phyloP scores from a whole-genome alignment of 2,888 invertebrate species.

The Halictus quadricinctus region DNA sequence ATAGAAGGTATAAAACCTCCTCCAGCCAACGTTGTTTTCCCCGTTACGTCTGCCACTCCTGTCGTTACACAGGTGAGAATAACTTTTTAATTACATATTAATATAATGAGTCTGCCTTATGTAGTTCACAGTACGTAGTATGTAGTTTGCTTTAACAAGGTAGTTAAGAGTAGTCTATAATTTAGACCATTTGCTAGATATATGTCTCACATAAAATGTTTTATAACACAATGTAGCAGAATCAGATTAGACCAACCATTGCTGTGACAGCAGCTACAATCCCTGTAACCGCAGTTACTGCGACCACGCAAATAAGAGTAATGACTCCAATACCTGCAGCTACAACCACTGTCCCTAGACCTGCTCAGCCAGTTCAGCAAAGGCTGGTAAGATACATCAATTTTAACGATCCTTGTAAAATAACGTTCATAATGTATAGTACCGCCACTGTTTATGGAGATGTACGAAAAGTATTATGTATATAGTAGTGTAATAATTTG shows the following conservation, averaged over 20 bases:
- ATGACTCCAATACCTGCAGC: constrained; percentile 83
- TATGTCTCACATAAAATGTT: constrained; percentile 29
- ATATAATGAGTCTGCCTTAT: neutral
- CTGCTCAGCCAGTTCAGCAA: constrained; percentile 84
- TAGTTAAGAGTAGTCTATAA: constrained; percentile 1
- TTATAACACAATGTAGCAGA: constrained; percentile 79
- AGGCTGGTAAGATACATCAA: constrained; percentile 82
- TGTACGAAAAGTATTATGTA: neutral
- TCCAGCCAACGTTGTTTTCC: constrained; percentile 87
- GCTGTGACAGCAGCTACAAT: constrained; percentile 75
- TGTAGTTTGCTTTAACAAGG: constrained; percentile 6
- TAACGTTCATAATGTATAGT: neutral
- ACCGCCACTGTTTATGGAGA: neutral
- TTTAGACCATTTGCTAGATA: constrained; percentile 12
- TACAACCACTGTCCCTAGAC: constrained; percentile 82
- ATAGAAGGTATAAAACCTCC: constrained; percentile 98
- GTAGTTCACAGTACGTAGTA: constrained; percentile 3
- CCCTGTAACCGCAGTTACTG: constrained; percentile 75
- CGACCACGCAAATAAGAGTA: constrained; percentile 86
- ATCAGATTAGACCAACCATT: constrained; percentile 84
- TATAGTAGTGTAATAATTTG: neutral
- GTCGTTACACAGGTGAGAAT: constrained; percentile 75
- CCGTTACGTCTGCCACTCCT: constrained; percentile 83
- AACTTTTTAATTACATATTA: neutral
- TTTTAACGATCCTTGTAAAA: constrained; percentile 11